Conservation (phyloP, 2,797 vertebrate genomes). For the Macroramphosus scolopax region DNA sequence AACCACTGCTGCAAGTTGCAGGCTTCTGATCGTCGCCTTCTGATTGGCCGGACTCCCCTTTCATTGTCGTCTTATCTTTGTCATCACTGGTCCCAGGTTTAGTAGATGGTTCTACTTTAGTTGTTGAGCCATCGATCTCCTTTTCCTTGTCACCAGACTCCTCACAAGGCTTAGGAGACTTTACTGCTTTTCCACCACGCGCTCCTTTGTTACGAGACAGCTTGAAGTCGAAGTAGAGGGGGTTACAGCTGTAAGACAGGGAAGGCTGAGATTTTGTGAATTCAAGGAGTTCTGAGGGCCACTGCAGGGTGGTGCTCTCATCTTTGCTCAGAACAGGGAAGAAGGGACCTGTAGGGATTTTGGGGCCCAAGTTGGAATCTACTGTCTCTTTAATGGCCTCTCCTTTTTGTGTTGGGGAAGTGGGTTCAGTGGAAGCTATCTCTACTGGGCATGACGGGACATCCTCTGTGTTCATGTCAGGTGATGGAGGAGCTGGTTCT, state of each 20-base stretch:
- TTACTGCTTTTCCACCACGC: conserved; percentile 62
- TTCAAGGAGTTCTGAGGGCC: conserved; percentile 98
- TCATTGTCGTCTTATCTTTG: conserved; percentile 62
- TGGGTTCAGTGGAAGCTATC: conserved; percentile 8
- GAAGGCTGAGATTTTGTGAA: conserved; percentile 92
- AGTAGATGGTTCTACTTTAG: conserved; percentile 42
- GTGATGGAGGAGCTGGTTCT: conserved; percentile 55
- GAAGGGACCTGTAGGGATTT: conserved; percentile 88
- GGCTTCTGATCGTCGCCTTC: conserved; percentile 68
- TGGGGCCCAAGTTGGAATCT: conserved; percentile 81
- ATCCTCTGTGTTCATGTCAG: conserved; percentile 67
- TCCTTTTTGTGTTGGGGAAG: conserved; percentile 48
- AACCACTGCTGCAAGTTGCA: conserved; percentile 65
- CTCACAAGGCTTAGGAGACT: conserved; percentile 60
- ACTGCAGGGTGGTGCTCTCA: conserved; percentile 95
- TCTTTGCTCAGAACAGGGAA: conserved; percentile 96
- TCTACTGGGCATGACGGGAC: conserved; percentile 43
- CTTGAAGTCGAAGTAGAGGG: conserved; percentile 98
- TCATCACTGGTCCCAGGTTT: conserved; percentile 56
- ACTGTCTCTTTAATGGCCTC: conserved; percentile 59
- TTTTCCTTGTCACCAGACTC: conserved; percentile 66
- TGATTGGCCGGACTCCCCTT: conserved; percentile 56
- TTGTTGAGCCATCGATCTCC: conserved; percentile 52
- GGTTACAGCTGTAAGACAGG: conserved; percentile 96
- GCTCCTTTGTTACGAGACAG: conserved; percentile 88